Base-by-base conservation (phyloP, 23 tunicate species). In the Botrylloides violaceus region DNA sequence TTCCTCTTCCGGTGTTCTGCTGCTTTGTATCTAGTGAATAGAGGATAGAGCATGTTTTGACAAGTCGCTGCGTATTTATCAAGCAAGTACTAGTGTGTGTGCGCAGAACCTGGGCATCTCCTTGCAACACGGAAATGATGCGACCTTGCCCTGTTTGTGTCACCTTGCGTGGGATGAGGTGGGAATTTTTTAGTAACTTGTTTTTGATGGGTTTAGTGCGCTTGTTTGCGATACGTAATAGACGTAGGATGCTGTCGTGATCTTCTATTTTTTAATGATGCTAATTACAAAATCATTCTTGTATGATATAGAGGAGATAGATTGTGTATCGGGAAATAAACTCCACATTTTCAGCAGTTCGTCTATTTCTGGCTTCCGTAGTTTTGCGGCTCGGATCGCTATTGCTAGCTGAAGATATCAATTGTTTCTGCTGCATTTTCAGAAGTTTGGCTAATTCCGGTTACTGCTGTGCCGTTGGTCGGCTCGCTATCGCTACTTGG, bases 241-340 rank as follows among this genome's bases (percentile, higher is more conserved):
- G 30, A 59, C 30, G 28, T 59, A 21, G 28, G 64, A 21, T 21
- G 64, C 29, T 6, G 19, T 59, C 28, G 19, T 22, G 18, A 5
- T 23, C 7, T 59, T 59, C 64, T 21, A 59, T 26, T 59, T 21
- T 12, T 26, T 30, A 68, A 12, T 36, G 28, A 39, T 68, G 25
- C 25, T 19, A 0, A 68, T 68, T 68, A 68, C 74, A 68, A 68
- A 68, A 68, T 68, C 74, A 68, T 68, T 68, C 12, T 68, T 68
- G 74, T 68, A 68, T 37, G 57, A 68, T 68, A 68, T 68, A 68
- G 74, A 36, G 57, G 74, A 68, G 74, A 68, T 68, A 68, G 74
- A 37, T 68, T 68, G 74, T 68, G 74, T 68, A 68, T 68, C 28
- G 56, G 74, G 57, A 68, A 68, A 68, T 68, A 68, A 68, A 68